Evolutionary conservation across 2,888 invertebrate species (phyloP).

Genomic region (Ichneumon xanthorius): DNA sequence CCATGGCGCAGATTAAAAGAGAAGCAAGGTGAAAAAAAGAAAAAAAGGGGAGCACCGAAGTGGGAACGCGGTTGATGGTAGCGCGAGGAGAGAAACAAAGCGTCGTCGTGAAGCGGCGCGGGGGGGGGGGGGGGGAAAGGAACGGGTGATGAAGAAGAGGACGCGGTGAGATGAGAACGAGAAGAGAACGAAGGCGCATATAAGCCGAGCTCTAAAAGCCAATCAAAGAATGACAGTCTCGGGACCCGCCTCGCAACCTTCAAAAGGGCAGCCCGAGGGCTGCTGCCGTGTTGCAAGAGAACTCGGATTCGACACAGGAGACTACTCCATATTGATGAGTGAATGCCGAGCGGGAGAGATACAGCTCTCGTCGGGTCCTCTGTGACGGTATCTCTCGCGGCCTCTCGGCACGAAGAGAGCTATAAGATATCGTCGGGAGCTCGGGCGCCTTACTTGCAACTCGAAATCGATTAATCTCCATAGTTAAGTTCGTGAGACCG

Average conservation of each 20-base stretch:
- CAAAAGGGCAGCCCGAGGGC: conserved; percentile 82
- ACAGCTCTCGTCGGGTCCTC: conserved; percentile 49
- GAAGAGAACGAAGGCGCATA: conserved; percentile 71
- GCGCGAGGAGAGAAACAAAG: conserved; percentile 59
- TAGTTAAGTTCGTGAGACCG: neutral
- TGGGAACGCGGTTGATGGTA: conserved; percentile 56
- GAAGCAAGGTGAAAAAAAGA: conserved; percentile 49
- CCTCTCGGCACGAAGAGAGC: neutral
- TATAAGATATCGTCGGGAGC: conserved; percentile 27
- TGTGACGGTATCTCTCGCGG: conserved; percentile 20
- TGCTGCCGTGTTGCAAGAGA: conserved; percentile 72
- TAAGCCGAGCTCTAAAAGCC: conserved; percentile 72
- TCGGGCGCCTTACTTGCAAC: neutral
- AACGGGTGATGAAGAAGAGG: conserved; percentile 35
- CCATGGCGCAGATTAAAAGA: conserved; percentile 73
- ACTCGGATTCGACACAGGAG: conserved; percentile 78
- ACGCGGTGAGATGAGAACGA: conserved; percentile 64
- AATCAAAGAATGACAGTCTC: conserved; percentile 85
- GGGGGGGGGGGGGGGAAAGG: neutral
- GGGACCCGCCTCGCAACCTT: conserved; percentile 80
- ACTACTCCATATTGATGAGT: conserved; percentile 84
- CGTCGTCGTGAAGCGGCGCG: conserved; percentile 34
- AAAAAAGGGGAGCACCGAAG: conserved; percentile 51
- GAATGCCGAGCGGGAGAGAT: conserved; percentile 61
- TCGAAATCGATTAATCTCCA: conserved; percentile 16